phyloP scores from a whole-genome alignment of 1,140 invertebrate species.

The Aphaenogaster ashmeadi region DNA sequence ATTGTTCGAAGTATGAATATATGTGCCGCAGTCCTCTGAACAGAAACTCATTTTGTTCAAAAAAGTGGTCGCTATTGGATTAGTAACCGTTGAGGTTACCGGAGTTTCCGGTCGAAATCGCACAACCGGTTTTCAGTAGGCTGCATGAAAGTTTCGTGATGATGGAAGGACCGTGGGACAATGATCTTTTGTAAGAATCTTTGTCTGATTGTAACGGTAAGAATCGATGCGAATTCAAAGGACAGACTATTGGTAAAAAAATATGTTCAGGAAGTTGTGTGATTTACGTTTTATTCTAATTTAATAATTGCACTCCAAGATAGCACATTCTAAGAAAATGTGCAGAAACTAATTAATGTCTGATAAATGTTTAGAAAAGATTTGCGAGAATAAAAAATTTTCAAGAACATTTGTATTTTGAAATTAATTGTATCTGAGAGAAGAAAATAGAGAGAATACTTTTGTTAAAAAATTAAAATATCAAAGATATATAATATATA shows the following conservation, averaged over 20 bases:
- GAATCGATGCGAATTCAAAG: not conserved
- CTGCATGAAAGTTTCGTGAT: conserved; percentile 18
- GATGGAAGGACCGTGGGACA: conserved; percentile 46
- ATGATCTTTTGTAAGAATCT: conserved; percentile 7
- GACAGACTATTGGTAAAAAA: not conserved
- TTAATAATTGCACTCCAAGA: not conserved
- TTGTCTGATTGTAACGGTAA: not conserved
- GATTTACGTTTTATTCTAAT: not conserved
- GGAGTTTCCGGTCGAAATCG: conserved; percentile 49
- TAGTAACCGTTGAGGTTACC: conserved; percentile 4
- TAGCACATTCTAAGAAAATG: not conserved
- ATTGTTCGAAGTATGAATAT: not conserved
- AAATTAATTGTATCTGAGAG: not conserved
- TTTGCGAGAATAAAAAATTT: not conserved
- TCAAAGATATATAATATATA: not conserved
- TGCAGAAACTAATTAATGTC: not conserved
- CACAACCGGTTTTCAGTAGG: conserved; percentile 36
- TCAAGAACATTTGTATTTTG: not conserved
- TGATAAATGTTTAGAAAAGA: not conserved
- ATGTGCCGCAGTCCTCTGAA: not conserved
- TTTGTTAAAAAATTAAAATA: not conserved
- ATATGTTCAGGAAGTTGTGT: not conserved
- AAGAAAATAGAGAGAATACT: not conserved
- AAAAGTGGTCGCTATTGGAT: not conserved
- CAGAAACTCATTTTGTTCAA: not conserved